Conservation (phyloP, 1,140 invertebrate species). For the Drosophila melanica region DNA sequence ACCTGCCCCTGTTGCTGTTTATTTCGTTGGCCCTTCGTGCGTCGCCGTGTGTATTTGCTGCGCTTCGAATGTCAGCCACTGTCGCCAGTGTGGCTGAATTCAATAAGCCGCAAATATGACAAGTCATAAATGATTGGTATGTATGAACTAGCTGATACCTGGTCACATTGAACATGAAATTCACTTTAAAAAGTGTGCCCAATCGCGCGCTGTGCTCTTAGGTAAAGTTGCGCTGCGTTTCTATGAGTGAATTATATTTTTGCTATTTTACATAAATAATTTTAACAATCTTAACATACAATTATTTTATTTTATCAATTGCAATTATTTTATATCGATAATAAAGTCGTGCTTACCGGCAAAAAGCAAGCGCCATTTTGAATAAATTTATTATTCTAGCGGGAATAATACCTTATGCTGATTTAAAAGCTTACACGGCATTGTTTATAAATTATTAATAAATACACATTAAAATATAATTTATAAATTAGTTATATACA, state of each 20-base stretch:
- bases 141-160: neutral
- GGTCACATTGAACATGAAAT: slow-evolving; percentile 12
- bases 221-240: neutral
- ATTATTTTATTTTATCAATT: neutral
- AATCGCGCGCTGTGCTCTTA: too few species aligned
- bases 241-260: neutral
- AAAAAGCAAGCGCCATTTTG: neutral
- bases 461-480: neutral
- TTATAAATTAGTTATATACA: neutral
- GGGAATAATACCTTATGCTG: neutral
- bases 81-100: slow-evolving; percentile 38
- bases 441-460: neutral
- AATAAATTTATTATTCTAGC: neutral
- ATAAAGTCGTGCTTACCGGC: neutral
- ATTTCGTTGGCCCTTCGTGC: slow-evolving; percentile 43
- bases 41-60: slow-evolving; percentile 53
- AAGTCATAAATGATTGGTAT: neutral
- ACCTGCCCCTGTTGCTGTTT: slow-evolving; percentile 58
- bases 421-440: neutral
- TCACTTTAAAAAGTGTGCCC: neutral
- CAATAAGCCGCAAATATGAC: slow-evolving; percentile 1
- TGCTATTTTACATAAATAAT: neutral
- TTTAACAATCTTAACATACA: neutral
- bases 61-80: slow-evolving; percentile 60
- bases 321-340: neutral